Conservation (phyloP, 2,113 vertebrate species). For the Camelus dromedarius region DNA sequence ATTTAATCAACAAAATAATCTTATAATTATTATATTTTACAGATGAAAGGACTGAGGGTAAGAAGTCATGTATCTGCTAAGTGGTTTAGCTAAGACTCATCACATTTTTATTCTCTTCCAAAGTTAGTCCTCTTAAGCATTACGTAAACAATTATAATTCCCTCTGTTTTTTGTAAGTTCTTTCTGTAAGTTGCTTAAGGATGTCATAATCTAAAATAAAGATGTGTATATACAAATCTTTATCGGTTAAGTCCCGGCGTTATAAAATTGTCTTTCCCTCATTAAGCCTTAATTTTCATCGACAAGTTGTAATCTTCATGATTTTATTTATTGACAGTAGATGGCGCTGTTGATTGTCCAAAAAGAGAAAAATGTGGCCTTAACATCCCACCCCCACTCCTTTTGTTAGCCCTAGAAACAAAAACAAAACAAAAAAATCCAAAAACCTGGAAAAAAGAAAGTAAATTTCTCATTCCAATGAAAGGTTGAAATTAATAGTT, state of each 20-base stretch:
- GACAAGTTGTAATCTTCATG: neutral
- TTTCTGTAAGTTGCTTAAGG: neutral
- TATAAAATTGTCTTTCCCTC: neutral
- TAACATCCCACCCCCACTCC: too few relatives aligned
- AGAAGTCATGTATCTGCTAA: neutral
- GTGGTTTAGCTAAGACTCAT: neutral
- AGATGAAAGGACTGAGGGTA: neutral
- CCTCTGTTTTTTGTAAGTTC: neutral
- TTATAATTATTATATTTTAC: neutral
- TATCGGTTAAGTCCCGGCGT: neutral
- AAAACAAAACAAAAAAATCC: neutral
- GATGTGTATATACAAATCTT: neutral
- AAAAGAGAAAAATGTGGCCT: neutral
- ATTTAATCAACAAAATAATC: neutral
- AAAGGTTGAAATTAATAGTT: conserved; percentile 15
- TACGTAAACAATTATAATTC: neutral
- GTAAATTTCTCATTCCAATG: conserved; percentile 1
- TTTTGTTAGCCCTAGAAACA: neutral
- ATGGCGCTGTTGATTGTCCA: conserved; percentile 67
- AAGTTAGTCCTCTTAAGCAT: neutral
- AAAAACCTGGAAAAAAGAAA: neutral
- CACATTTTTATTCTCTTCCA: neutral
- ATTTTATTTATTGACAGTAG: conserved; percentile 70
- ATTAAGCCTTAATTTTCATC: neutral
- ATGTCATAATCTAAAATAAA: conserved; percentile 35